Conservation (phyloP, 1,140 invertebrate species). For the Cydia fagiglandana region DNA sequence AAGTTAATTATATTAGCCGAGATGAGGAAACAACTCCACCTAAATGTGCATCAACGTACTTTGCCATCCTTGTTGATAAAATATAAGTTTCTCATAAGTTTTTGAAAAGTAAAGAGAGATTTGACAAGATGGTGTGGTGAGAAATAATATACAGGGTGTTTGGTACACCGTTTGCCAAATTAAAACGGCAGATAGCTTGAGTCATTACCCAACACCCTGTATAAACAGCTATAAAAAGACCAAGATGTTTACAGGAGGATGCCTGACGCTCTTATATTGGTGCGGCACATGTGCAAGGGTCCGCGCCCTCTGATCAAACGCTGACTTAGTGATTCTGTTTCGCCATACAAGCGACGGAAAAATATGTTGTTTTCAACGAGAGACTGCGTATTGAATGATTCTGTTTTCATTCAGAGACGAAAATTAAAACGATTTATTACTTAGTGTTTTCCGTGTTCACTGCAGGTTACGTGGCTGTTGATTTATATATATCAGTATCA, state of each 20-base stretch:
- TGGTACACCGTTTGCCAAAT: no score
- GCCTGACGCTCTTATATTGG: neutral
- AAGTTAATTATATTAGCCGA: no score
- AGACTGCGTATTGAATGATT: constrained; percentile 20
- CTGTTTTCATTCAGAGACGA: constrained; percentile 16
- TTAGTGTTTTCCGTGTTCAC: neutral
- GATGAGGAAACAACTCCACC: no score
- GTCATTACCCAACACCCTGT: no score
- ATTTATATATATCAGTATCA: neutral
- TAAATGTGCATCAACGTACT: no score
- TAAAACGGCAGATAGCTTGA: no score
- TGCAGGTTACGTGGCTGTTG: neutral
- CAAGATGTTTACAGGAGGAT: neutral
- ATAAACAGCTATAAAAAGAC: neutral
- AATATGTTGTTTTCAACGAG: constrained; percentile 48
- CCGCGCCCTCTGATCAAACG: constrained; percentile 44
- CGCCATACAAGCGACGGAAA: constrained; percentile 43
- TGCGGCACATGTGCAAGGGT: constrained; percentile 43
- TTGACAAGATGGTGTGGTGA: no score
- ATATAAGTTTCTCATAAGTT: no score
- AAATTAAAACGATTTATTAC: neutral
- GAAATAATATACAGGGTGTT: no score
- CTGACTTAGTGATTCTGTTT: constrained; percentile 48
- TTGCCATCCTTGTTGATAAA: no score
- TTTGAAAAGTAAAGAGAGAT: no score